Evolutionary conservation across 2,888 invertebrate species (phyloP).

Genomic region (Micoletzkya japonica): DNA sequence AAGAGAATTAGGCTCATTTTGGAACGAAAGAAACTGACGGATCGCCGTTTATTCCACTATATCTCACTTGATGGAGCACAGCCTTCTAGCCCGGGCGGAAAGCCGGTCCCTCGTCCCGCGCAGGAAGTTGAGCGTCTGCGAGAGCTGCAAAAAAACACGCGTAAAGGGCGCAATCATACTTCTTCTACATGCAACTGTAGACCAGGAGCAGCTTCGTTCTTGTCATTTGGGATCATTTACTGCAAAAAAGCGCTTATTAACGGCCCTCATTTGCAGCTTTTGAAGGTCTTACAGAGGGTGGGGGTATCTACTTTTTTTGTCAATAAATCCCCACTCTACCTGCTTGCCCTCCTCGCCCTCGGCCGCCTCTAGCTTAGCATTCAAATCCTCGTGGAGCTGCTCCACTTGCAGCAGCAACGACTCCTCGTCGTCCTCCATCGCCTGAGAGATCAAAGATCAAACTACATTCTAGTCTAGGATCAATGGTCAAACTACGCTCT

Average conservation of each 20-base stretch:
- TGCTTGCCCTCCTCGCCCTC: conserved; percentile 29
- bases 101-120: conserved; percentile 44
- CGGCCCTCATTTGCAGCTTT: no score
- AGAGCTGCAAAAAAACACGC: conserved; percentile 39
- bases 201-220: no score
- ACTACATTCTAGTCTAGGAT: not conserved
- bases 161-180: no score
- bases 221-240: no score
- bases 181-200: no score
- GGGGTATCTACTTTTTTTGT: no score
- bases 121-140: conserved; percentile 40
- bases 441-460: conserved; percentile 27
- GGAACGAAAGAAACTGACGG: no score
- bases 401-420: conserved; percentile 47
- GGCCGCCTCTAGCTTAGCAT: conserved; percentile 28
- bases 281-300: no score
- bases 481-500: not conserved
- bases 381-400: conserved; percentile 40
- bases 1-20: no score
- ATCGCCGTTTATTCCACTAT: not conserved
- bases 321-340: no score
- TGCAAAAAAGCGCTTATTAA: no score
- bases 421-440: conserved; percentile 51
- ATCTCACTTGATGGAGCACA: conserved; percentile 25
- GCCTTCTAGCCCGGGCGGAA: conserved; percentile 39